These are phyloP conservation scores for Helogale parvula DNA, from an alignment of 2,113 vertebrate genomes.

Conservation along the genomic window DNA sequence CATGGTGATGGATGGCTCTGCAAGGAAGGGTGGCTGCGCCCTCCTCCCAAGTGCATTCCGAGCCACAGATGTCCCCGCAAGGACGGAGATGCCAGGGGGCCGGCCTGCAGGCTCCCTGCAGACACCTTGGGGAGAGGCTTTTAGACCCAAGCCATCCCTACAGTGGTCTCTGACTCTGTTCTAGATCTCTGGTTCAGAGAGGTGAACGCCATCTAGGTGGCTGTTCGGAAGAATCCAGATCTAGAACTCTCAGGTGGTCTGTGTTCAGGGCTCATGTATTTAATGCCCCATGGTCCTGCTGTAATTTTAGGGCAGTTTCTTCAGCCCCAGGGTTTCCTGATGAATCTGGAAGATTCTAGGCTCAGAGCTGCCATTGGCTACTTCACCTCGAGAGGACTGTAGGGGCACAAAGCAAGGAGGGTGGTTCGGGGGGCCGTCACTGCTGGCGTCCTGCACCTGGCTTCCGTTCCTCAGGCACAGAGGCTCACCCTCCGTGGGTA, in stretches of 20 bases:
- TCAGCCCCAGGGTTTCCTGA: background rate
- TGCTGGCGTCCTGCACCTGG: fast-evolving
- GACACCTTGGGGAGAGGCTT: fast-evolving
- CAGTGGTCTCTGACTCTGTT: background rate
- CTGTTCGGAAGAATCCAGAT: background rate
- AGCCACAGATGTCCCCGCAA: background rate
- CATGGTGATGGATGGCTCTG: fast-evolving
- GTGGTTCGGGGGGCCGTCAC: background rate
- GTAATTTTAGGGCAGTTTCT: background rate
- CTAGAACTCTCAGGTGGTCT: background rate
- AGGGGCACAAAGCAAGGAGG: background rate
- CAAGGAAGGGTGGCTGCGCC: background rate
- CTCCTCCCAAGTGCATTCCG: background rate
- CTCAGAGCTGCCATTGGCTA: background rate
- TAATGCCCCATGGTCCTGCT: fast-evolving
- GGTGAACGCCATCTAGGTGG: background rate
- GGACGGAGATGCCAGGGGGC: fast-evolving
- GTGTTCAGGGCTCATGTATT: background rate
- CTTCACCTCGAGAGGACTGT: background rate
- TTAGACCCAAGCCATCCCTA: no score
- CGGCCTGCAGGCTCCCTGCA: background rate
- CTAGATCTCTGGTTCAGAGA: background rate
- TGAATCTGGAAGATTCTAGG: background rate
- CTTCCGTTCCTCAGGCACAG: background rate
- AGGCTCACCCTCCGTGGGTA: background rate